These are phyloP conservation scores for Triplophysa dalaica DNA, from an alignment of 2,113 vertebrate genomes.

Conservation along the genomic window DNA sequence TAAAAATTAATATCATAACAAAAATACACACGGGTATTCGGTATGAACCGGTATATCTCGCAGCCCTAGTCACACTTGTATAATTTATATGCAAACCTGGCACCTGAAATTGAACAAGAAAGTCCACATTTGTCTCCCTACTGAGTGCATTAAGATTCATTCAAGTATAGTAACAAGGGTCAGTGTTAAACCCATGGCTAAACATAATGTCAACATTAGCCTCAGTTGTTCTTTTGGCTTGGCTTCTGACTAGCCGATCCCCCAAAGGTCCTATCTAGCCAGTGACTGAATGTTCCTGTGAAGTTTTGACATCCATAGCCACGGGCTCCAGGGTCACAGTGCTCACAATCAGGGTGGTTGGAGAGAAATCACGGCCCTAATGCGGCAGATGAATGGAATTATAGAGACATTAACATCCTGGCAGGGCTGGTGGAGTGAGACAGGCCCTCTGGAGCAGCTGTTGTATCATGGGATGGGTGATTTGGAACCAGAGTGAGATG, in stretches of 20 bases:
- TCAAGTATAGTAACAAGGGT: slow-evolving; percentile 4
- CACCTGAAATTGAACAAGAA: background rate
- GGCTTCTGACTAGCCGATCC: background rate
- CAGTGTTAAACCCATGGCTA: slow-evolving; percentile 25
- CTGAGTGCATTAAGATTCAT: slow-evolving; percentile 2
- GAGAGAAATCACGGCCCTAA: slow-evolving; percentile 16
- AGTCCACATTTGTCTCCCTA: background rate
- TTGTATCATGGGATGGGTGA: slow-evolving; percentile 25
- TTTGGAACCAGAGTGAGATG: slow-evolving; percentile 36
- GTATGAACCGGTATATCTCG: too few species aligned
- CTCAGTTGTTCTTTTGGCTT: background rate
- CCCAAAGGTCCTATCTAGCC: background rate
- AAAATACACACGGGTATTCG: too few species aligned
- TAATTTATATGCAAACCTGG: too few species aligned
- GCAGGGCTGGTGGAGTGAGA: slow-evolving; percentile 13
- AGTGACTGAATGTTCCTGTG: background rate
- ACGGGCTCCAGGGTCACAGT: background rate
- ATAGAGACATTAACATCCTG: slow-evolving; percentile 41
- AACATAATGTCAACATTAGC: slow-evolving; percentile 9
- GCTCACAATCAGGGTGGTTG: background rate
- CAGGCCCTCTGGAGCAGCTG: slow-evolving; percentile 35
- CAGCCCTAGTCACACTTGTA: too few species aligned
- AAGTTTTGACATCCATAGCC: slow-evolving; percentile 20
- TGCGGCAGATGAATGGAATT: slow-evolving; percentile 34
- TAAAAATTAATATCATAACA: too few species aligned